Evolutionary conservation across 1,140 invertebrate genomes (phyloP), one percentile per base, ranked within the genome.

Genomic region (Apis laboriosa): DNA sequence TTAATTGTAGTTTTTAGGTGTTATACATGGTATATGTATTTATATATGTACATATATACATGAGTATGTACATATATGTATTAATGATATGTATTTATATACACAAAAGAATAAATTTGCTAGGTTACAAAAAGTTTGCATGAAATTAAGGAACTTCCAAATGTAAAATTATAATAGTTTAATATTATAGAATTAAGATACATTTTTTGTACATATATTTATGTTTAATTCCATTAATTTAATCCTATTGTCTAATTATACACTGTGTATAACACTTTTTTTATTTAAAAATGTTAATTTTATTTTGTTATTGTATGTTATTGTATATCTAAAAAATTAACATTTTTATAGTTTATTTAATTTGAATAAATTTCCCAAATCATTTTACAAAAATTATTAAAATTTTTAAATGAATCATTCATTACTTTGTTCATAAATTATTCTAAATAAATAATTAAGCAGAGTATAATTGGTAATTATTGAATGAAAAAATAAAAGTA

Each of bases 191-290:
- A 34, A 49, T 56, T 68, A 53, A 76, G 49, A 51, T 68, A 67
- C 56, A 58, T n/a, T 53, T 51, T 67, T 60, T 81, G 73, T 77
- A 76, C 28, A 68, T 68, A 81, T 51, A 60, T 68, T 19, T 81
- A 73, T 66, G 64, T 51, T 56, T 61, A 75, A 75, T 58, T 81
- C 19, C 61, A 76, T 24, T 75, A 67, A 12, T 58, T 81, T 66
- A 56, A 75, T 49, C 0, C 55, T 74, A 80, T 51, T 34, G n/a
- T 5, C 49, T 79, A 49, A 77, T 78, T 43, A n/a, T 78, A 49
- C 17, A 19, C 19, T 71, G 58, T 71, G 53, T 55, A 63, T 24
- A 34, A 72, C 17, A n/a, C 43, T 77, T 67, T 19, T 51, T 70
- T 63, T 53, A 73, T 49, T 24, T 61, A 55, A 28, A 43, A 17